Percentiles rank a stretch among this genome's conserved stretches.
These are phyloP conservation scores for Apantesis nais DNA, from an alignment of 2,888 invertebrate species.

Conservation along the genomic window DNA sequence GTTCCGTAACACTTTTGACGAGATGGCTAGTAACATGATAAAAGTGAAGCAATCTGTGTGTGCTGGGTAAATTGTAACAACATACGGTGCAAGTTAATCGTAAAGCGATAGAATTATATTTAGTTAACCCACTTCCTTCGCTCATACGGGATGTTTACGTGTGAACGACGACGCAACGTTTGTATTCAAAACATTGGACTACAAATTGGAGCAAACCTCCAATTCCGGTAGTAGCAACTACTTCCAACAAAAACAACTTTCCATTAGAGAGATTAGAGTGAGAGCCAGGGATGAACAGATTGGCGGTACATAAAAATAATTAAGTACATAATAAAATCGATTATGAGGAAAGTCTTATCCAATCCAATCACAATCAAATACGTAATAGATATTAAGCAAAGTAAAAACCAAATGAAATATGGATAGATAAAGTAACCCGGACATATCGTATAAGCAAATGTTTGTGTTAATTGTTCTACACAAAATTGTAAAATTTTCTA, in stretches of 20 bases:
- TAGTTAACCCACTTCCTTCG: conserved; percentile 69
- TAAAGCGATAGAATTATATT: conserved; percentile 66
- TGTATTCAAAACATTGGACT: conserved; percentile 69
- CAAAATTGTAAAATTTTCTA: conserved; percentile 56
- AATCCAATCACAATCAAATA: conserved; percentile 1
- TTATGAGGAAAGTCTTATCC: neutral
- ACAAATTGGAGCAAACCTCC: conserved; percentile 66
- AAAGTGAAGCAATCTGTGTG: conserved; percentile 41
- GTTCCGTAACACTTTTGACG: conserved; percentile 44
- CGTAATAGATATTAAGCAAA: neutral
- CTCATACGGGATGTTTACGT: conserved; percentile 74
- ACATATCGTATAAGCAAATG: conserved; percentile 11
- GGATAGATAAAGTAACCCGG: neutral
- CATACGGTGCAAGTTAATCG: conserved; percentile 53
- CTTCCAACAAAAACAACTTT: conserved; percentile 58
- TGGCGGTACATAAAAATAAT: conserved; percentile 15
- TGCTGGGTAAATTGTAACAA: conserved; percentile 46
- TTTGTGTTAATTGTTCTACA: conserved; percentile 56
- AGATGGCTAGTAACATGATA: conserved; percentile 40
- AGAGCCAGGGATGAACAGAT: conserved; percentile 31
- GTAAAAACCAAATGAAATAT: neutral
- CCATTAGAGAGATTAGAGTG: conserved; percentile 58
- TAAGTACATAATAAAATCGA: conserved; percentile 2
- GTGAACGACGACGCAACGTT: conserved; percentile 66
- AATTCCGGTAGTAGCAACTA: conserved; percentile 45